Base-by-base conservation (phyloP, 2,888 invertebrate genomes). In the Chironomus riparius region DNA sequence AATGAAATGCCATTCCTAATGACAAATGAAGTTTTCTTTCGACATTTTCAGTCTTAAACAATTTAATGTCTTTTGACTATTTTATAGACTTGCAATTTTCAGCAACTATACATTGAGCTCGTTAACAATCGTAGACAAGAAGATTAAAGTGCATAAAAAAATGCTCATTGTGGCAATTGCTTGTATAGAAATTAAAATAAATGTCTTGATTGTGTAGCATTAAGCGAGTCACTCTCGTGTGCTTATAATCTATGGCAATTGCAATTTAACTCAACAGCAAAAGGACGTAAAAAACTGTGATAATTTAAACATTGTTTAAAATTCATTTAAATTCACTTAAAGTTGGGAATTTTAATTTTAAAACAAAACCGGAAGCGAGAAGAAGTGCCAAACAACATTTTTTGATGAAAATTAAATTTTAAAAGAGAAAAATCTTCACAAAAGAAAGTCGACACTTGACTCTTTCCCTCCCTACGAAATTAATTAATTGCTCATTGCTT, bases 1-100 rank as follows among this genome's bases (percentile, higher is more conserved):
- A 38, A 28, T n/a, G n/a, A n/a, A 38, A 38, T 38, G 0, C 38
- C 38, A 38, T 38, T 38, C 38, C n/a, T 15, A 50, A 56, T 72
- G 72, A 72, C 72, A 72, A 72, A 62, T 72, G 72, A 62, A 72
- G 72, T 72, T 72, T 72, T 47, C 38, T 72, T 28, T 72, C 62
- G 62, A 72, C 18, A 56, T 15, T 56, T n/a, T 56, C 15, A 56
- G 4, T 38, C 38, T 10, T 21, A 13, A 21, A 56, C 18, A 38
- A 10, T 56, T 56, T 18, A 5, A 15, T 15, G 56, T 56, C 56
- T 56, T 18, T 28, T 56, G 38, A 62, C 72, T 38, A 72, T 72
- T 72, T 72, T 72, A 72, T 72, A 72, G 72, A 72, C 72, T 72
- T 15, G 38, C 28, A 72, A 38, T 72, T 72, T 72, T 50, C 6